phyloP scores from a whole-genome alignment of 2,113 vertebrate species.

The Cyprinus carpio region DNA sequence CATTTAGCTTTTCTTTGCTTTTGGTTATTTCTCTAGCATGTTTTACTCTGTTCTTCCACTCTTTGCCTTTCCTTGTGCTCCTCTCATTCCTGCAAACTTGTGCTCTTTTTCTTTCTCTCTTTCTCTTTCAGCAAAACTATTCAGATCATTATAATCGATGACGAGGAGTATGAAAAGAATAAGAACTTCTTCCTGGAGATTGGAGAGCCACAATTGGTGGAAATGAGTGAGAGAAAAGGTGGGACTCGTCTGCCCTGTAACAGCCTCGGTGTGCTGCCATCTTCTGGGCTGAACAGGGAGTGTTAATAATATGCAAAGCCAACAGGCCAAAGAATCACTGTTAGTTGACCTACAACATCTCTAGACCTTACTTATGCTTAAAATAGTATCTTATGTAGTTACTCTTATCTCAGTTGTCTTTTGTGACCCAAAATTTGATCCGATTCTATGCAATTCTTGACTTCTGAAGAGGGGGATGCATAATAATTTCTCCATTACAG shows the following conservation, averaged over 20 bases:
- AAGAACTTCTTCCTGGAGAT: conserved; percentile 98
- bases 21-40: conserved; percentile 9
- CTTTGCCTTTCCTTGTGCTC: conserved; percentile 44
- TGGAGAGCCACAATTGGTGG: conserved; percentile 91
- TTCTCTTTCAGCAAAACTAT: conserved; percentile 93
- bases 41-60: conserved; percentile 53
- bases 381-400: neutral
- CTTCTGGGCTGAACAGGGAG: conserved; percentile 17
- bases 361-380: neutral
- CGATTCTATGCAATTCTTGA: neutral
- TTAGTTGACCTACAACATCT: neutral
- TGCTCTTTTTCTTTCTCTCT: conserved; percentile 67
- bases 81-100: conserved; percentile 53
- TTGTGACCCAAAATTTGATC: neutral
- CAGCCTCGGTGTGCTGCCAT: conserved; percentile 57
- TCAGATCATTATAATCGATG: conserved; percentile 96
- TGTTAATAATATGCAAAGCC: neutral
- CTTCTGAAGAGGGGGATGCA: neutral
- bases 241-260: conserved; percentile 71
- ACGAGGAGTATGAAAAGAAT: conserved; percentile 99
- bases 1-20: neutral
- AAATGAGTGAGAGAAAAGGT: conserved; percentile 99
- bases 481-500: neutral
- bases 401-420: neutral
- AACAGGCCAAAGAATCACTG: neutral